Evolutionary conservation across 23 tunicate species (phyloP).

Genomic region (Aplidium turbinatum): DNA sequence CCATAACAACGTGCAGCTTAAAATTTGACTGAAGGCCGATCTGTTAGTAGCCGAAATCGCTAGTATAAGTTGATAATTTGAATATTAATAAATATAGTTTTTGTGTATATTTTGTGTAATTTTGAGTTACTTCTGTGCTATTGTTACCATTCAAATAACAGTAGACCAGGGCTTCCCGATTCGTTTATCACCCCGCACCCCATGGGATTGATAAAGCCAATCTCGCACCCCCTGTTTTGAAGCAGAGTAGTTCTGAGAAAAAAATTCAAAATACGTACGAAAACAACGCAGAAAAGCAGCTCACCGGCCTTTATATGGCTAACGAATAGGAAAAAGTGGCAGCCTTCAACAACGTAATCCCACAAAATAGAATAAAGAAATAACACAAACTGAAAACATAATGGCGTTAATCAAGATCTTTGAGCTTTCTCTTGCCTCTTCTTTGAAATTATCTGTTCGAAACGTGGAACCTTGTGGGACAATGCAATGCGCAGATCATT

Average conservation of each 20-base stretch:
- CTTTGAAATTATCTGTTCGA: too few species aligned
- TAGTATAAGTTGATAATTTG: too few species aligned
- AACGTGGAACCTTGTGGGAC: neutral
- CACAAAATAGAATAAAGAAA: constrained; percentile 3
- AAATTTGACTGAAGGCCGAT: too few species aligned
- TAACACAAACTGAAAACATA: neutral
- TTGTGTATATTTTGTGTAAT: too few species aligned
- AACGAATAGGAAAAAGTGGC: neutral
- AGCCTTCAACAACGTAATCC: constrained; percentile 6
- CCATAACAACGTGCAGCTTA: too few species aligned
- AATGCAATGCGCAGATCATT: neutral
- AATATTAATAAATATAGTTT: too few species aligned
- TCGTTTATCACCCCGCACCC: constrained; percentile 23
- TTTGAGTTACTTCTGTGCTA: too few species aligned
- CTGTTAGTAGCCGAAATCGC: too few species aligned
- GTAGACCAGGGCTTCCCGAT: constrained; percentile 19
- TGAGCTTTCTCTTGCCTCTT: neutral
- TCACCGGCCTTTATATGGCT: constrained; percentile 13
- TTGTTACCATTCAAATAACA: too few species aligned
- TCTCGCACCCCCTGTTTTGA: constrained; percentile 23
- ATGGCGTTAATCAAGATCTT: neutral
- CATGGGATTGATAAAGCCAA: constrained; percentile 2
- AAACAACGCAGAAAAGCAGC: constrained; percentile 18
- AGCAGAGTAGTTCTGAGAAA: constrained; percentile 6
- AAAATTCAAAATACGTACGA: constrained; percentile 1